These are phyloP conservation scores for Fulmarus glacialis DNA, from an alignment of 2,113 vertebrate species.

Conservation along the genomic window DNA sequence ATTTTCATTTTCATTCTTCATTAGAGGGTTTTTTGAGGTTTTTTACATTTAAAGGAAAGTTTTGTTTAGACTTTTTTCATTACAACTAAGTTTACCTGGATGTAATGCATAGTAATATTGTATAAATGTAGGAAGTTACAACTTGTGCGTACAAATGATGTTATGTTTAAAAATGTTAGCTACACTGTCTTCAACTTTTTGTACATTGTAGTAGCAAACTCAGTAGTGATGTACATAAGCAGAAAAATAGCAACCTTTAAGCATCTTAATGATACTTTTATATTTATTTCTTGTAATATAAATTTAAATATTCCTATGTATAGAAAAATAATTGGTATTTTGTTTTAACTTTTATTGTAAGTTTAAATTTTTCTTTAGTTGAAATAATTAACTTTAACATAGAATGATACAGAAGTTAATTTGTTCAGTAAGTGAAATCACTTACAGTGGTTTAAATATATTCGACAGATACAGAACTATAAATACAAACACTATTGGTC, in stretches of 20 bases:
- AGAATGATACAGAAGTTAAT: constrained; percentile 10
- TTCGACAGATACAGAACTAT: background rate
- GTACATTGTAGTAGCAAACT: constrained; percentile 35
- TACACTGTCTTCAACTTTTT: constrained; percentile 43
- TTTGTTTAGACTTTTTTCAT: constrained; percentile 43
- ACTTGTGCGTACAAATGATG: background rate
- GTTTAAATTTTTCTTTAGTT: constrained; percentile 9
- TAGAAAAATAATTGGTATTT: constrained; percentile 55
- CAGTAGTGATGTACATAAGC: constrained; percentile 69
- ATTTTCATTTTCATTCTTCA: constrained; percentile 33
- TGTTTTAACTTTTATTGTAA: constrained; percentile 60
- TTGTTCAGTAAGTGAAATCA: constrained; percentile 40
- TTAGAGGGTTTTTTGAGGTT: background rate
- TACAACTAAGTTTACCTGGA: constrained; percentile 21
- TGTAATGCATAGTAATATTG: constrained; percentile 6
- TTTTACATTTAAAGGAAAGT: constrained; percentile 12
- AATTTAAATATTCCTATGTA: constrained; percentile 70
- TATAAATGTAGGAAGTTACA: constrained; percentile 43
- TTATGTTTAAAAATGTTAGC: constrained; percentile 40
- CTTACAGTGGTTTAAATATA: constrained; percentile 13
- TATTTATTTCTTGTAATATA: constrained; percentile 85
- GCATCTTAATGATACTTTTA: constrained; percentile 55
- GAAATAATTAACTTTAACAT: background rate
- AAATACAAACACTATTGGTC: background rate
- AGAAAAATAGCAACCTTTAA: constrained; percentile 40